Conservation (phyloP, 2,888 invertebrate species). For the Tinea semifulvella region DNA sequence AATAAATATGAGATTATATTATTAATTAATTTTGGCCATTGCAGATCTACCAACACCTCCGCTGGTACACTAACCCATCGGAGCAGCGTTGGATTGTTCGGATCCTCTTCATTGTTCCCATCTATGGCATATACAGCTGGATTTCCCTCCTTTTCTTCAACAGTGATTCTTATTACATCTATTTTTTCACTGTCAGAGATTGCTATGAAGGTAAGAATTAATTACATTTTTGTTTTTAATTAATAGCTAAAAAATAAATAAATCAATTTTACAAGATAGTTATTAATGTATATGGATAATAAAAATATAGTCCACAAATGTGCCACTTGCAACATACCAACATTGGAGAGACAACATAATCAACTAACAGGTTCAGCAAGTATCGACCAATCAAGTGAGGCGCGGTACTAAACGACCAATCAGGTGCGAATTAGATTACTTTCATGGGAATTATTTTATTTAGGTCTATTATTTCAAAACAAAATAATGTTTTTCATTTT, state of each 20-base stretch:
- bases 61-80: constrained; percentile 98
- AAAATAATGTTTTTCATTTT: too few relatives aligned
- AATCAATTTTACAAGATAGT: neutral
- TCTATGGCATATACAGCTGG: constrained; percentile 99
- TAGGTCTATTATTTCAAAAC: too few relatives aligned
- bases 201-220: constrained; percentile 91
- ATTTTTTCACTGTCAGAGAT: constrained; percentile 98
- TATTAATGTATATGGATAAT: neutral
- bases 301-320: neutral
- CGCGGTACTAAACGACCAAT: too few relatives aligned
- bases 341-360: too few relatives aligned
- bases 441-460: too few relatives aligned
- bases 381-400: too few relatives aligned
- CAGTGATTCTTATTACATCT: constrained; percentile 96
- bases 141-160: constrained; percentile 97
- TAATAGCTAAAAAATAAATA: too few relatives aligned
- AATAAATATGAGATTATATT: too few relatives aligned
- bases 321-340: too few relatives aligned
- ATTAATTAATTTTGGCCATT: constrained; percentile 27
- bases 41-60: constrained; percentile 97
- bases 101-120: constrained; percentile 98
- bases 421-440: too few relatives aligned
- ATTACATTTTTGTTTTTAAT: neutral
- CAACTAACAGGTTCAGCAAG: too few relatives aligned
- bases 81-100: constrained; percentile 99